Evolutionary conservation across 2,113 vertebrate species (phyloP), one percentile per base, ranked within the genome.

Genomic region (Callithrix jacchus): DNA sequence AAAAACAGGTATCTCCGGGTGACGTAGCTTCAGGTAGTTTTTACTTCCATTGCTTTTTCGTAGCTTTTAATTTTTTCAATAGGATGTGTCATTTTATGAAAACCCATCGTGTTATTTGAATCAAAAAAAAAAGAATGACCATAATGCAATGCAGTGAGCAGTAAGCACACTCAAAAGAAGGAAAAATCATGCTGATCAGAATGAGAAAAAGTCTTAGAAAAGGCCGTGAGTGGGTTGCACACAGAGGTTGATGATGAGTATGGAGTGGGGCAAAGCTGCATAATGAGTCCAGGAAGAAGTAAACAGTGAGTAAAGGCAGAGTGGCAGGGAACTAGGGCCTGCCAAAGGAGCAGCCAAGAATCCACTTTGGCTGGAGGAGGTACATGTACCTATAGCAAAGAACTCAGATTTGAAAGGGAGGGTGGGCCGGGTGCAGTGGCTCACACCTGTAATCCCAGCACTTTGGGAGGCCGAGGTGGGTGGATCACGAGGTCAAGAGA

Each of bases 31-130:
- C 5, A 10, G 42, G 47, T 84, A 40, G 37, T 16, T 84, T 88
- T 85, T 18, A 64, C 42, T 85, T 71, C 82, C 30, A 66, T 89
- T 58, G 76, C 32, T 42, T 70, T 73, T 86, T 27, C n/a, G 12
- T 82, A 74, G 10, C 20, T 32, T 88, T 54, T 52, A 83, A 58
- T 35, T 97, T 74, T 86, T 80, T 66, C 68, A 74, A 30, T 80
- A 95, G 20, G 20, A 90, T 66, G 7, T 76, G 23, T 27, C 56
- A 47, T n/a, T 70, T 93, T 83, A 66, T 76, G n/a, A 95, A 96
- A 91, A 82, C 68, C 21, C 7, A 66, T 61, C 5, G 16, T 76
- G n/a, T 35, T 86, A 82, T 58, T 84, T 89, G 85, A 95, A 84
- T 94, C 52, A 84, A 87, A 71, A 66, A 27, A 11, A 87, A 52